Evolutionary conservation across 2,113 vertebrate species (phyloP).

Genomic region (Asarcornis scutulata): DNA sequence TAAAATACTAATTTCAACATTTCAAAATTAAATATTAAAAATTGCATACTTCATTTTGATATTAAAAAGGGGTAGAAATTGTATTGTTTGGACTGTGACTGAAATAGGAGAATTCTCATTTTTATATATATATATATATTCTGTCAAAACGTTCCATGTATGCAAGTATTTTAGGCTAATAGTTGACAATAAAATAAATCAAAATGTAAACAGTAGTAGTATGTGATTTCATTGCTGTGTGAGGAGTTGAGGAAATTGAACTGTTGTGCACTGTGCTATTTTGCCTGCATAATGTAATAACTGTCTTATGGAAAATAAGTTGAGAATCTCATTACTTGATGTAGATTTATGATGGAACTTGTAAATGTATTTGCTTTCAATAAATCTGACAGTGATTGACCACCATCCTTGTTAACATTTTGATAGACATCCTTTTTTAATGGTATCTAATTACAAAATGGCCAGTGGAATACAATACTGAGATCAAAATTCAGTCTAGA

Average conservation of each 20-base stretch:
- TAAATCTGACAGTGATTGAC: conserved; percentile 53
- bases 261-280: conserved; percentile 29
- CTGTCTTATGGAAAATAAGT: conserved; percentile 48
- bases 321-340: conserved; percentile 48
- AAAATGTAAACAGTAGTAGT: not conserved
- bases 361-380: conserved; percentile 61
- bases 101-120: not conserved
- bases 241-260: conserved; percentile 46
- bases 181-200: not conserved
- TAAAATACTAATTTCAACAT: not conserved
- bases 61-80: not conserved
- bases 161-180: not conserved
- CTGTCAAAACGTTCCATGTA: not conserved
- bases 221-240: not conserved
- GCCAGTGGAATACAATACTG: not conserved
- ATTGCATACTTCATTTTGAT: not conserved
- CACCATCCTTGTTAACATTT: conserved; percentile 40
- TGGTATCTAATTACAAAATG: conserved; percentile 54
- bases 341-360: conserved; percentile 49
- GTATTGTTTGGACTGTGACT: not conserved
- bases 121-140: not conserved
- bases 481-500: conserved; percentile 45
- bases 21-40: not conserved
- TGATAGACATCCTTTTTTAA: conserved; percentile 44
- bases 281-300: conserved; percentile 47